phyloP scores from a whole-genome alignment of 2,888 invertebrate genomes.

The Drosophila kambysellisi region DNA sequence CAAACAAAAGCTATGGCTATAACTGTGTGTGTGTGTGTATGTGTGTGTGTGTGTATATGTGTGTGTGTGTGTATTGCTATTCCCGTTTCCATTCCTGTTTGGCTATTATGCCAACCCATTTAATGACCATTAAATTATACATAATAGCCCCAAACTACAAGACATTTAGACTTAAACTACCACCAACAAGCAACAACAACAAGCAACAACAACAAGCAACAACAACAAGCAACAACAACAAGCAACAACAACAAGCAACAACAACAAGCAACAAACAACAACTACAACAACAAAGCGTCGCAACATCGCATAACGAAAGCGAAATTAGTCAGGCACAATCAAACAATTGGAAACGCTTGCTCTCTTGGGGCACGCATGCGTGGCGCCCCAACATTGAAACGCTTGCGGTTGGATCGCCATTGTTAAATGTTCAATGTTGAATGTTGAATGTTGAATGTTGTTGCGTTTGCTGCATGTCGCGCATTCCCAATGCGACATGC shows the following conservation, averaged over 20 bases:
- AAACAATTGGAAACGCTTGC: slow-evolving; percentile 23
- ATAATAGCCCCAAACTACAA: slow-evolving; percentile 60
- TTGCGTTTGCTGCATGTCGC: slow-evolving; percentile 37
- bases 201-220: neutral
- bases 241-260: neutral
- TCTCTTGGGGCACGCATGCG: slow-evolving; percentile 52
- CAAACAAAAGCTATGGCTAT: neutral
- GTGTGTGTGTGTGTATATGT: neutral
- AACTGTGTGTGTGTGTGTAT: neutral
- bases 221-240: slow-evolving; percentile 7
- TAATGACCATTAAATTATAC: slow-evolving; percentile 69
- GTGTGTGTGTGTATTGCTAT: neutral
- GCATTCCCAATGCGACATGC: slow-evolving; percentile 55
- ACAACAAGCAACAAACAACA: slow-evolving; percentile 8
- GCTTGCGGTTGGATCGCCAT: slow-evolving; percentile 12
- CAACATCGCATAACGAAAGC: slow-evolving; percentile 43
- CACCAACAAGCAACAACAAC: slow-evolving; percentile 13
- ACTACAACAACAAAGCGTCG: neutral
- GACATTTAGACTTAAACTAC: slow-evolving; percentile 45
- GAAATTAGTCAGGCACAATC: slow-evolving; percentile 52
- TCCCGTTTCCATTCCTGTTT: slow-evolving; percentile 26
- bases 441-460: slow-evolving; percentile 3
- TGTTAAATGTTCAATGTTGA: neutral
- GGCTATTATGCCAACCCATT: slow-evolving; percentile 52
- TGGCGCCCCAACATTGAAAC: slow-evolving; percentile 45